Percentiles rank a stretch among this genome's conserved stretches.
phyloP scores from a whole-genome alignment of 2,797 vertebrate species.

The Monodelphis domestica region DNA sequence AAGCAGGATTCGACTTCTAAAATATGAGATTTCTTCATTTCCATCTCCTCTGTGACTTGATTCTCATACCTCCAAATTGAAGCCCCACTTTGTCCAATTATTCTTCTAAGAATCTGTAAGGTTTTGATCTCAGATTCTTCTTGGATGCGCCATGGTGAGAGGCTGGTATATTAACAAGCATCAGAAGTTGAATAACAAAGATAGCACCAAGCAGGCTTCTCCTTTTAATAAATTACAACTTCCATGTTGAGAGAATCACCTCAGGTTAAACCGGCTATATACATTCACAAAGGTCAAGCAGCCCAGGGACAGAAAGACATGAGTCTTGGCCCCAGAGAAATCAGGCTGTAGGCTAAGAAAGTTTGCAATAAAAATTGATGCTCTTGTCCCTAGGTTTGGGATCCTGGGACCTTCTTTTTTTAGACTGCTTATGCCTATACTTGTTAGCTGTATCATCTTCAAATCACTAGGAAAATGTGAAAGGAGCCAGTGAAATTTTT shows the following conservation, averaged over 20 bases:
- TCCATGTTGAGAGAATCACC: conserved; percentile 37
- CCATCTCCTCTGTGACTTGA: conserved; percentile 9
- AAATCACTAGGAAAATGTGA: neutral
- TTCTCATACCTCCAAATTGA: conserved; percentile 44
- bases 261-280: neutral
- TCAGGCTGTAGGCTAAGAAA: conserved; percentile 11
- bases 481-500: neutral
- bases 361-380: conserved; percentile 22
- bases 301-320: neutral
- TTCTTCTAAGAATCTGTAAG: conserved; percentile 26
- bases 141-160: too few species aligned
- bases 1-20: conserved; percentile 54
- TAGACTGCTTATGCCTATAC: accelerated
- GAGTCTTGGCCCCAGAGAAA: conserved; percentile 47
- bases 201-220: neutral
- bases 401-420: neutral
- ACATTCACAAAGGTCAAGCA: neutral
- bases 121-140: conserved; percentile 33
- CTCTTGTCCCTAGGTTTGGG: conserved; percentile 8
- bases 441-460: neutral
- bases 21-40: conserved; percentile 36
- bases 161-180: neutral
- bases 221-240: neutral
- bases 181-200: neutral
- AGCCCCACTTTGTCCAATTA: conserved; percentile 40